Conservation (phyloP, 2,797 vertebrate genomes). For the Leuciscus waleckii region DNA sequence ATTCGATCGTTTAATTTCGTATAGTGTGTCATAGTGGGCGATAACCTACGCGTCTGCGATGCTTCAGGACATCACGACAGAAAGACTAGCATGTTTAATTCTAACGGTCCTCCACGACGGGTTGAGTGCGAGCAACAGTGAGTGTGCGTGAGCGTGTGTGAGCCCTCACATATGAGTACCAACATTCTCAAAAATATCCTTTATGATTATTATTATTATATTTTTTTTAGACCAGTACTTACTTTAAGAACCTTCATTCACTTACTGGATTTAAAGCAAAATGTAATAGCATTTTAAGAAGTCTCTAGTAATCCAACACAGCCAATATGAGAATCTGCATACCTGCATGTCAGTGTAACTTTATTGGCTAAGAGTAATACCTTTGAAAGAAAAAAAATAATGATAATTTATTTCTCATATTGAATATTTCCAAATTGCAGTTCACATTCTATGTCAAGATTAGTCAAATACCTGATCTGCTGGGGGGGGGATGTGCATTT, state of each 20-base stretch:
- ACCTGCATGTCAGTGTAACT: not conserved
- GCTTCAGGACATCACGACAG: no score
- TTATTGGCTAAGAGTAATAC: not conserved
- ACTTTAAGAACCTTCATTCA: not conserved
- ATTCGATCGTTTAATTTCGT: no score
- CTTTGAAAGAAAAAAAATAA: not conserved
- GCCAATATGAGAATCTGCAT: not conserved
- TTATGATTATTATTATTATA: no score
- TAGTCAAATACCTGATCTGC: not conserved
- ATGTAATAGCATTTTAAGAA: not conserved
- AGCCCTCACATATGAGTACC: not conserved
- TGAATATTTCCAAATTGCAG: not conserved
- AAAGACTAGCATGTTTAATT: no score
- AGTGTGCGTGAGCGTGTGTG: no score
- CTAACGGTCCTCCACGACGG: no score
- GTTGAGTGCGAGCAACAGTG: no score
- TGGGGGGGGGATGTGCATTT: constrained; percentile 48
- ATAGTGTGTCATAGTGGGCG: no score
- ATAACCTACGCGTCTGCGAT: no score
- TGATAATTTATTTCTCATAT: no score
- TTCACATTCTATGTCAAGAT: not conserved
- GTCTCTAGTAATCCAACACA: not conserved
- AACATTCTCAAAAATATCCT: not conserved
- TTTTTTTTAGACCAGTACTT: not conserved
- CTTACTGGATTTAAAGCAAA: not conserved